These are phyloP conservation scores for Albula goreensis DNA, from an alignment of 2,113 vertebrate genomes.

Conservation along the genomic window DNA sequence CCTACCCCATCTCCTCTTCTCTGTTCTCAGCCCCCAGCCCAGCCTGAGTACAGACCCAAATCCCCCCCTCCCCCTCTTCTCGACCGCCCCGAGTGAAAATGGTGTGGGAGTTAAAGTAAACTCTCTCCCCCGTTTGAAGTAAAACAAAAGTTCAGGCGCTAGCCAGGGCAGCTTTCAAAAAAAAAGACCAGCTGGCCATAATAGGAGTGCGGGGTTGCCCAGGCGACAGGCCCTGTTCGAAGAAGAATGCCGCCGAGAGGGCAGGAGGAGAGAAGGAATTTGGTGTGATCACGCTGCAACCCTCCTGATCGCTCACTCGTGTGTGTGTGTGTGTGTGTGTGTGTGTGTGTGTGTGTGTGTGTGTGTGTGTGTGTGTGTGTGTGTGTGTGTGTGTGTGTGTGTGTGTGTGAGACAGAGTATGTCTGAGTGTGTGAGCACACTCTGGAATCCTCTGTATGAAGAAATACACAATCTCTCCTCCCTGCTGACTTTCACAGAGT, in stretches of 20 bases:
- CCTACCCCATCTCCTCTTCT: not conserved
- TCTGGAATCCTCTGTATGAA: not conserved
- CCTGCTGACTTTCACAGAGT: not conserved
- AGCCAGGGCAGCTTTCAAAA: slow-evolving; percentile 37
- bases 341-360: too few relatives aligned
- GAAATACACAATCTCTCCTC: not conserved
- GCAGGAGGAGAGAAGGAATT: slow-evolving; percentile 40
- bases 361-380: too few relatives aligned
- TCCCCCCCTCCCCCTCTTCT: not conserved
- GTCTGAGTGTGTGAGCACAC: too few relatives aligned
- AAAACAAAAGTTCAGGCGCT: slow-evolving; percentile 31
- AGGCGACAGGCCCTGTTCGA: slow-evolving; percentile 47
- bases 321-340: too few relatives aligned
- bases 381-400: not conserved
- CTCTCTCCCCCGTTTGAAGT: slow-evolving; percentile 32
- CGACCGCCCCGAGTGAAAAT: slow-evolving; percentile 14
- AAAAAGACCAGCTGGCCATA: slow-evolving; percentile 56
- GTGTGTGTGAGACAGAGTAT: not conserved
- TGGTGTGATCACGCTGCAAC: slow-evolving; percentile 50
- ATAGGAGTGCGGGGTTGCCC: slow-evolving; percentile 68
- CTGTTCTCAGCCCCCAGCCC: not conserved
- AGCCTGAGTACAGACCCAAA: not conserved
- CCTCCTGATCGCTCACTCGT: slow-evolving; percentile 48
- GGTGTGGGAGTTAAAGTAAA: slow-evolving; percentile 37
- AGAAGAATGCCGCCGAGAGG: slow-evolving; percentile 72